These are phyloP conservation scores for Drosophila neutralis DNA, from an alignment of 2,888 invertebrate genomes.

Conservation along the genomic window DNA sequence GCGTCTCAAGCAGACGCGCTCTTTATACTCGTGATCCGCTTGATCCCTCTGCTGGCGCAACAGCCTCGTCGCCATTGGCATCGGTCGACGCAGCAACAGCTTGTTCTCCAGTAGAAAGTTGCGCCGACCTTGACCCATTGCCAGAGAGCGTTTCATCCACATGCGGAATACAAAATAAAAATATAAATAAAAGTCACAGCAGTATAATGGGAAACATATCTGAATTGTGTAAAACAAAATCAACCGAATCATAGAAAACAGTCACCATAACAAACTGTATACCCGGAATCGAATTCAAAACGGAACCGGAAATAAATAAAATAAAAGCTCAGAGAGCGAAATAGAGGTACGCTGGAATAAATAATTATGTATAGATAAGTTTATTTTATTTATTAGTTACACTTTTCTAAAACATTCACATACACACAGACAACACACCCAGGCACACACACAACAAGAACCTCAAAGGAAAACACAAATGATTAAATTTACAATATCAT, in stretches of 20 bases:
- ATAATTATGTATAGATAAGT: neutral
- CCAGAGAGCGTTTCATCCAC: neutral
- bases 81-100: slow-evolving; percentile 35
- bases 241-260: neutral
- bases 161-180: neutral
- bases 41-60: slow-evolving; percentile 4
- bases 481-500: no score
- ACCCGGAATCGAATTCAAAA: neutral
- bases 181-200: neutral
- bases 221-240: neutral
- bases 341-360: neutral
- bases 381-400: no score
- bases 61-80: slow-evolving; percentile 5
- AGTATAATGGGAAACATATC: neutral
- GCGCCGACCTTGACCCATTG: slow-evolving; percentile 21
- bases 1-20: slow-evolving; percentile 28
- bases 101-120: slow-evolving; percentile 43
- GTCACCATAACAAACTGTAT: neutral
- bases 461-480: no score
- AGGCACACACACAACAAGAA: no score
- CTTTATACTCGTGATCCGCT: neutral
- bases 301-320: neutral
- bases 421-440: no score
- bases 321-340: neutral
- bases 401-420: no score